Evolutionary conservation across 1,140 invertebrate species (phyloP), one percentile per base, ranked within the genome.

Genomic region (Dreissena rostriformis): DNA sequence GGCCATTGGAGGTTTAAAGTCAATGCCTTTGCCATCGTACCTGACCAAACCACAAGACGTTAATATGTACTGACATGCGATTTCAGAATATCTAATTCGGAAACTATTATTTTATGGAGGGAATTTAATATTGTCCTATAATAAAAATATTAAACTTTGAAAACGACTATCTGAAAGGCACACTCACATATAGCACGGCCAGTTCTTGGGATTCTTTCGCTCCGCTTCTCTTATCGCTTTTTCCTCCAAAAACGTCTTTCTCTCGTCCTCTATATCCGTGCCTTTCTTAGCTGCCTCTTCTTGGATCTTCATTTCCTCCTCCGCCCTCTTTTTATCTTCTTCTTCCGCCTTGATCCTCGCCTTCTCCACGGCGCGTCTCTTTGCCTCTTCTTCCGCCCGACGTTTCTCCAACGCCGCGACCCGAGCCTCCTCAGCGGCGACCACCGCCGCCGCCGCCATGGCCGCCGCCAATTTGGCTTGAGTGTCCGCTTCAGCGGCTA

Each of bases 1-100:
- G 1, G 87, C 88, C 28, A 91, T 65, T 10, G 88, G 87, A 4
- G 86, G 85, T 28, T 90, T 88, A 83, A 89, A 89, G 70, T 90
- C 89, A 22, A 83, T 76, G 14, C 80, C 75, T 0, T 89, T 88
- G 0, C 87, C 74, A 57, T 86, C 88, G 74, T 88, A 39, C 39
- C 39, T 39, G 39, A 39, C 39, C 2, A 39, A n/a, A 39, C 2
- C 39, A 39, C 39, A 39, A 39, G 2, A 39, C 39, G 8, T 39
- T 39, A 39, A 39, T 39, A 39, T 5, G 8, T 39, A 39, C 39
- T 39, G 39, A 39, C 8, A 39, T 39, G n/a, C n/a, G n/a, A n/a
- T n/a, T n/a, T n/a, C n/a, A 39, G 39, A 39, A 39, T 39, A 39
- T 39, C 39, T 8, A 39, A 39, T 39, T 8, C 2, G 39, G 39